A percentile compares a stretch with the other conserved stretches of the same genome.
Conservation (phyloP, 2,113 vertebrate genomes). For the Spea bombifrons region DNA sequence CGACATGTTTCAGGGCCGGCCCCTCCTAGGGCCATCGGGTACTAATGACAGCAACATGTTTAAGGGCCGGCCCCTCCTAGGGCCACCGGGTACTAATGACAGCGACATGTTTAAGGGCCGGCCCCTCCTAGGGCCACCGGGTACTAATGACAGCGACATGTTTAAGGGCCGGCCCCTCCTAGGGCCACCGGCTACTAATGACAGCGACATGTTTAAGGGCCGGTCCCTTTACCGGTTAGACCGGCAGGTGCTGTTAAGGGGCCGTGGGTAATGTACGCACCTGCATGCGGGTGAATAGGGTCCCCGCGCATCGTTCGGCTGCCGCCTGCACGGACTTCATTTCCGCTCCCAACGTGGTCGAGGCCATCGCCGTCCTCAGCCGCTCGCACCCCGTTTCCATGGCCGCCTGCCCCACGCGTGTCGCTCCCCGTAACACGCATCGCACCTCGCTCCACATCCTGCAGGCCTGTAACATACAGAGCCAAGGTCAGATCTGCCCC, state of each 20-base stretch:
- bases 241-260: not conserved
- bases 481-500: not conserved
- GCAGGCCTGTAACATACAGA: not conserved
- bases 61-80: no score
- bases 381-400: slow-evolving; percentile 65
- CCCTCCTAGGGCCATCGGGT: not conserved
- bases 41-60: no score
- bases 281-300: not conserved
- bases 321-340: slow-evolving; percentile 57
- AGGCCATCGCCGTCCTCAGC: slow-evolving; percentile 61
- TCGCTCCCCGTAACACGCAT: slow-evolving; percentile 68
- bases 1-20: not conserved
- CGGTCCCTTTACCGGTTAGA: not conserved
- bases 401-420: slow-evolving; percentile 67
- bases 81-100: no score
- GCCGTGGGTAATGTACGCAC: not conserved
- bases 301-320: not conserved
- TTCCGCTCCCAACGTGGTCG: slow-evolving; percentile 62
- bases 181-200: no score
- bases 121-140: not conserved
- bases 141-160: no score
- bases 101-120: not conserved
- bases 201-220: not conserved
- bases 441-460: slow-evolving; percentile 63
- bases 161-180: no score